These are phyloP conservation scores for Rhamnusium bicolor DNA, from an alignment of 2,888 invertebrate species.

Conservation along the genomic window DNA sequence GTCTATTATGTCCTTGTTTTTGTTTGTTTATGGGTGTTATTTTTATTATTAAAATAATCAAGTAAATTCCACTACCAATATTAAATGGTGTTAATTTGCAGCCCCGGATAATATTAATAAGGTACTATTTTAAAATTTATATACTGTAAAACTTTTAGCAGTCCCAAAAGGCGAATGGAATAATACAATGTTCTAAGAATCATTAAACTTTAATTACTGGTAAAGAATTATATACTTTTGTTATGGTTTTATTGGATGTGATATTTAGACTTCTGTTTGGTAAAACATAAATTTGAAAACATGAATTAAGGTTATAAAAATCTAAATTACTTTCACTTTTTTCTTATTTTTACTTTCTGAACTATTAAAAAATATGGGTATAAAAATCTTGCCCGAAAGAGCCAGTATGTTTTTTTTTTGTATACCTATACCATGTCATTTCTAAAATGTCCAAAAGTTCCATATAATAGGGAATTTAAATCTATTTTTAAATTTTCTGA, in stretches of 20 bases:
- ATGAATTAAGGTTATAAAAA: not conserved
- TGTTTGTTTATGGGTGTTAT: constrained; percentile 15
- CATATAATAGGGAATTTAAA: no score
- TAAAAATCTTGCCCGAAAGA: no score
- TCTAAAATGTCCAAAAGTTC: no score
- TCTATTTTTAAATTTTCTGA: no score
- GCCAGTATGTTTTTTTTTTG: no score
- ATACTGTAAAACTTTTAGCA: not conserved
- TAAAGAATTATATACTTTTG: not conserved
- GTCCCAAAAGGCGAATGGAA: not conserved
- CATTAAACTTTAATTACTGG: no score
- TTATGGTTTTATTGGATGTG: not conserved
- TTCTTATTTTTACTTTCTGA: not conserved
- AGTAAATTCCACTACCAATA: not conserved
- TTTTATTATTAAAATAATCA: not conserved
- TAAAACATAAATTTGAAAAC: not conserved
- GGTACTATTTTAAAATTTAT: not conserved
- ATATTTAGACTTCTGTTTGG: not conserved
- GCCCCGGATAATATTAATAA: constrained; percentile 2
- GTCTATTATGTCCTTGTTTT: constrained; percentile 12
- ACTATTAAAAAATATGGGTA: not conserved
- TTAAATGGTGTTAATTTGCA: constrained; percentile 3
- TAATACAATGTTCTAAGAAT: no score
- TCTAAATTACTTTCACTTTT: not conserved
- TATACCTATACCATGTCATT: no score